Conservation (phyloP, 2,888 invertebrate species). For the Spialia ferax region DNA sequence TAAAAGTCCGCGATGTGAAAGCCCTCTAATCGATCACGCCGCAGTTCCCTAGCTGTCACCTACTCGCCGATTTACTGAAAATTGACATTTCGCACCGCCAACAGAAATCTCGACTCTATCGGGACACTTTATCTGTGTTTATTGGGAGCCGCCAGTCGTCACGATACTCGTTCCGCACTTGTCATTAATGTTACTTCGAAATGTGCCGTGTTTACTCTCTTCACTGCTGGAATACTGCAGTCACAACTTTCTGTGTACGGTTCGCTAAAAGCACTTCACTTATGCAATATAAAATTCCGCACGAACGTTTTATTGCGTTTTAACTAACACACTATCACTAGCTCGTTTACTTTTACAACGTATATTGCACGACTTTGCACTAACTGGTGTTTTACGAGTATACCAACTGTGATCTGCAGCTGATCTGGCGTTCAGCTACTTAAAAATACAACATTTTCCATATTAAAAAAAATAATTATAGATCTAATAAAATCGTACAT, state of each 20-base stretch:
- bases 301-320: not conserved
- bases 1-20: conserved; percentile 16
- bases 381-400: not conserved
- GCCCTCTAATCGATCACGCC: conserved; percentile 53
- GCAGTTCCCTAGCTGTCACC: conserved; percentile 63
- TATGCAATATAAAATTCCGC: conserved; percentile 3
- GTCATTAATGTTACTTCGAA: conserved; percentile 28
- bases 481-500: not conserved
- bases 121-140: conserved; percentile 56
- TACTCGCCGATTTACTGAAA: conserved; percentile 69
- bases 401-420: not conserved
- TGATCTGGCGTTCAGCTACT: not conserved
- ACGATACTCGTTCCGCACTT: conserved; percentile 22
- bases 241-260: not conserved
- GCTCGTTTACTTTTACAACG: not conserved
- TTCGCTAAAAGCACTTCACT: conserved; percentile 1
- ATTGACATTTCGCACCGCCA: conserved; percentile 65
- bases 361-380: conserved; percentile 2
- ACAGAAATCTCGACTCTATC: conserved; percentile 57
- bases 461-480: too few relatives aligned
- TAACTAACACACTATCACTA: conserved; percentile 1
- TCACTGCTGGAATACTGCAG: not conserved
- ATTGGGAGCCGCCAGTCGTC: conserved; percentile 42
- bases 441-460: too few relatives aligned
- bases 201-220: conserved; percentile 1